A percentile compares a stretch with the other conserved stretches of the same genome.
These are phyloP conservation scores for Papilio elwesi DNA, from an alignment of 2,888 invertebrate species.

Conservation along the genomic window DNA sequence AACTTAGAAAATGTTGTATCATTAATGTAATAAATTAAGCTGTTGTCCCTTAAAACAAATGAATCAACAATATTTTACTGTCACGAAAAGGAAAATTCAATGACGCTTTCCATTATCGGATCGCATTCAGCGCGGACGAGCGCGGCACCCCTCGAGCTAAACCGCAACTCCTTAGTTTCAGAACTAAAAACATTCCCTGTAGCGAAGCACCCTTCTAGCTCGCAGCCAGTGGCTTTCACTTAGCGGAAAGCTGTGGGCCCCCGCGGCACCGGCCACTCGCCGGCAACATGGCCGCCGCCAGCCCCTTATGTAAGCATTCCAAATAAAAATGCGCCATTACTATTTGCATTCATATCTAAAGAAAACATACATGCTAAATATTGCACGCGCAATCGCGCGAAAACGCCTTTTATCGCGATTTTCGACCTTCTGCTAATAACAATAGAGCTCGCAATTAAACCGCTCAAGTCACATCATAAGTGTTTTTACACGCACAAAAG, in stretches of 20 bases:
- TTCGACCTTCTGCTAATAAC: slow-evolving; percentile 42
- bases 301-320: slow-evolving; percentile 82
- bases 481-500: slow-evolving; percentile 67
- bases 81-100: slow-evolving; percentile 16
- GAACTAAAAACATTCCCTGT: slow-evolving; percentile 31
- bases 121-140: slow-evolving; percentile 11
- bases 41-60: background rate
- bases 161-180: slow-evolving; percentile 29
- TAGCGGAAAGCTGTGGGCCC: slow-evolving; percentile 42
- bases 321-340: slow-evolving; percentile 83
- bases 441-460: slow-evolving; percentile 42
- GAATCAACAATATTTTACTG: background rate
- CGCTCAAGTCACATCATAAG: slow-evolving; percentile 46
- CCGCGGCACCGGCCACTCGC: slow-evolving; percentile 68
- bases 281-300: slow-evolving; percentile 75
- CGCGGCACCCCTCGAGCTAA: slow-evolving; percentile 12
- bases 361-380: slow-evolving; percentile 83
- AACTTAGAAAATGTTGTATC: background rate
- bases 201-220: slow-evolving; percentile 28
- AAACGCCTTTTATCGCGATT: slow-evolving; percentile 43
- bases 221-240: slow-evolving; percentile 44
- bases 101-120: slow-evolving; percentile 21
- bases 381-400: slow-evolving; percentile 64
- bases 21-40: too few species aligned
- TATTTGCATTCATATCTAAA: slow-evolving; percentile 84